Percentiles rank a stretch among this genome's conserved stretches.
Evolutionary conservation across 1,140 invertebrate species (phyloP).

Genomic region (Heliconius nattereri): DNA sequence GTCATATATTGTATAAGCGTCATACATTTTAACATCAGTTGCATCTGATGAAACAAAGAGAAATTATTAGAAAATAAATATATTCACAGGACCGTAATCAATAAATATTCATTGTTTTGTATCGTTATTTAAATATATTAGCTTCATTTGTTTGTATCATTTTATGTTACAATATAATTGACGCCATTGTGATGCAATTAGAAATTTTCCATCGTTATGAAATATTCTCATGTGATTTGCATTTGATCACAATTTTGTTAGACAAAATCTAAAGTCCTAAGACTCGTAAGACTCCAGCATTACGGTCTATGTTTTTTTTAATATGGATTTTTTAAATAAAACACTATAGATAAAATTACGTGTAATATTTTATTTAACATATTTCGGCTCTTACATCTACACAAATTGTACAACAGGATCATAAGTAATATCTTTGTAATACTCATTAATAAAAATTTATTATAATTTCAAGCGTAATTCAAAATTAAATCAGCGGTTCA

Average conservation of each 20-base stretch:
- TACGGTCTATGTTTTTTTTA: too few relatives aligned
- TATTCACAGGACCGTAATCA: neutral
- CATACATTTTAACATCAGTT: neutral
- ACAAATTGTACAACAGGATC: conserved; percentile 36
- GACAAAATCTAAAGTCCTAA: too few relatives aligned
- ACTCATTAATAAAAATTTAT: too few relatives aligned
- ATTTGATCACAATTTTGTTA: too few relatives aligned
- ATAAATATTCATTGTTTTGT: neutral
- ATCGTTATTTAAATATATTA: neutral
- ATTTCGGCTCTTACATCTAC: conserved; percentile 31
- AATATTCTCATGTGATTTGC: too few relatives aligned
- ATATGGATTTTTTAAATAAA: neutral
- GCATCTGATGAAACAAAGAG: neutral
- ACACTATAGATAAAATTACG: neutral
- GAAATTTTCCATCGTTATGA: too few relatives aligned
- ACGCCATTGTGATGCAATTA: neutral
- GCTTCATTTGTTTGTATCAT: neutral
- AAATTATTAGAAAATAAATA: neutral
- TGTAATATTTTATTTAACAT: conserved; percentile 38
- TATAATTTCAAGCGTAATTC: neutral
- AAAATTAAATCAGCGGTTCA: conserved; percentile 6
- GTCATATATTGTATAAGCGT: neutral
- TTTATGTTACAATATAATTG: neutral
- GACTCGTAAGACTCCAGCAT: too few relatives aligned
- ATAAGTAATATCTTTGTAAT: conserved; percentile 33